A percentile compares a stretch with the other conserved stretches of the same genome.
These are phyloP conservation scores for Empis livida DNA, from an alignment of 2,888 invertebrate species.

Conservation along the genomic window DNA sequence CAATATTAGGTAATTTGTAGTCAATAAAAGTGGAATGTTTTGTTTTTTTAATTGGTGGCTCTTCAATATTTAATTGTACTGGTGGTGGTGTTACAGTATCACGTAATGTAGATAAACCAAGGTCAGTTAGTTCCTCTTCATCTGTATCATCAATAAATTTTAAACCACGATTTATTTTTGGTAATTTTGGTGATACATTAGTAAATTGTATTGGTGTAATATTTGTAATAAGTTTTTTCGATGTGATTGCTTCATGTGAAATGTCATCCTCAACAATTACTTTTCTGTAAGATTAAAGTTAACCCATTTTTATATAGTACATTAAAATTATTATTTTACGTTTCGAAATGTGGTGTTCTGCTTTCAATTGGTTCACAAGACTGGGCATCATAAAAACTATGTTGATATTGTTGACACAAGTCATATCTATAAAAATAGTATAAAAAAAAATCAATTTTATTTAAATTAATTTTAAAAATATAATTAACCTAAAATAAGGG, in stretches of 20 bases:
- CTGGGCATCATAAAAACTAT: constrained; percentile 17
- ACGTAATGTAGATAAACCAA: constrained; percentile 4
- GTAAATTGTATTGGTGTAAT: constrained; percentile 10
- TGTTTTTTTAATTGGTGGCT: constrained; percentile 6
- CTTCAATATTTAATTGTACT: constrained; percentile 5
- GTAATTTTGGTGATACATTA: constrained; percentile 10
- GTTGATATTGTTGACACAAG: constrained; percentile 20
- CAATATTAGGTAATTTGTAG: constrained; percentile 9
- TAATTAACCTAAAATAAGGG: constrained; percentile 20
- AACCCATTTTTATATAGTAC: neutral
- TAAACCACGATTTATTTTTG: constrained; percentile 10
- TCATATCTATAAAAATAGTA: constrained; percentile 17
- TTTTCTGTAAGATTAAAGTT: constrained; percentile 14
- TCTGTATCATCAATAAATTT: constrained; percentile 9
- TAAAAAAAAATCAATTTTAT: neutral
- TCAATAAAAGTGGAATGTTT: constrained; percentile 8
- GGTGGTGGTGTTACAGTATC: constrained; percentile 12
- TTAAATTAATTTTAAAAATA: neutral
- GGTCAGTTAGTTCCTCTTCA: constrained; percentile 5
- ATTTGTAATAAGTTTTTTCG: constrained; percentile 2
- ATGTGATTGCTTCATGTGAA: neutral
- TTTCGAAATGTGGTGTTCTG: constrained; percentile 20
- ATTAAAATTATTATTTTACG: constrained; percentile 14
- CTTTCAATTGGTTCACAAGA: constrained; percentile 20
- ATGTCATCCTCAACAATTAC: constrained; percentile 6